A percentile compares a stretch with the other conserved stretches of the same genome.
Evolutionary conservation across 2,797 vertebrate genomes (phyloP).

Genomic region (Eptatretus atami): DNA sequence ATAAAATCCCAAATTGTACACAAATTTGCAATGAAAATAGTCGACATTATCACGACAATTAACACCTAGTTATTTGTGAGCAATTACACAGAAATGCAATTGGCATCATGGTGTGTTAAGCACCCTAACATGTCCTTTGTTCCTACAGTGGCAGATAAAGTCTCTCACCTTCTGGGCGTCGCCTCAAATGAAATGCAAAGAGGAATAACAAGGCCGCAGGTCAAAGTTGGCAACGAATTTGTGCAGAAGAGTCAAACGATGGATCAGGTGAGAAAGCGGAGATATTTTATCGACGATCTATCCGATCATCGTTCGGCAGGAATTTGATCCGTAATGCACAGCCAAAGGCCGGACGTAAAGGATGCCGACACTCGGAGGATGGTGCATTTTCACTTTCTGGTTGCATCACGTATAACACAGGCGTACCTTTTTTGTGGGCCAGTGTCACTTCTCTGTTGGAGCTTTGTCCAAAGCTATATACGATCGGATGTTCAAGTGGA

Average conservation of each 20-base stretch:
- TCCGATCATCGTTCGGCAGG: too few relatives aligned
- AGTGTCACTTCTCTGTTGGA: constrained; percentile 29
- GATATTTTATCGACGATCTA: too few relatives aligned
- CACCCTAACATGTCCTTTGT: too few relatives aligned
- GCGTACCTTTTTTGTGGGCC: background rate
- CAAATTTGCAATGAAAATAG: too few relatives aligned
- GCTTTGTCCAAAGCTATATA: constrained; percentile 39
- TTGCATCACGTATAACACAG: too few relatives aligned
- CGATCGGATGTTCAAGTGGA: constrained; percentile 53
- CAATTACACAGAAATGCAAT: background rate
- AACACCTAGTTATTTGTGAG: background rate
- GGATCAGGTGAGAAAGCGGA: constrained; percentile 11
- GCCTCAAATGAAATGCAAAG: constrained; percentile 19
- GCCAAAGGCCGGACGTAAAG: too few relatives aligned
- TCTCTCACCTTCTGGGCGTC: constrained; percentile 19
- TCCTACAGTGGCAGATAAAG: constrained; percentile 17
- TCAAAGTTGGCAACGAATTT: constrained; percentile 21
- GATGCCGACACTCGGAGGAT: too few relatives aligned
- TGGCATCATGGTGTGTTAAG: too few relatives aligned
- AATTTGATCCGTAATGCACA: too few relatives aligned
- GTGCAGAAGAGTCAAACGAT: constrained; percentile 22
- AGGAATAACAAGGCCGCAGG: constrained; percentile 14
- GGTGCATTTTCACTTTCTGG: too few relatives aligned
- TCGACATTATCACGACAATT: background rate
- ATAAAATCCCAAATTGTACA: too few relatives aligned